Percentiles rank a stretch among this genome's conserved stretches.
phyloP scores from a whole-genome alignment of 1,140 invertebrate species.

The Pseudomyrmex pallidus region DNA sequence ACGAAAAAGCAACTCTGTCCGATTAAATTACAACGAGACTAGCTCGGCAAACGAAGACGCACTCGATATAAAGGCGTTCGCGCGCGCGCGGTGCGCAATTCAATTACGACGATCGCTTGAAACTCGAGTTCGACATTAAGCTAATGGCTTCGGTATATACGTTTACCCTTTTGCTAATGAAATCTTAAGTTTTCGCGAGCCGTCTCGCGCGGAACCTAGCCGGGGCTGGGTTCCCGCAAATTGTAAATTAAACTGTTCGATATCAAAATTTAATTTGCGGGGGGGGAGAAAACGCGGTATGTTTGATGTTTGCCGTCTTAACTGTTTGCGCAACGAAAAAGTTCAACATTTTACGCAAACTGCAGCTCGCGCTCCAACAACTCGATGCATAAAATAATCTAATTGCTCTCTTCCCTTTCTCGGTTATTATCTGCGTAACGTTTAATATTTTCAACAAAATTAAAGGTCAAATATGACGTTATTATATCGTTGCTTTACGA shows the following conservation, averaged over 20 bases:
- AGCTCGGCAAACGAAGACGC: slow-evolving; percentile 9
- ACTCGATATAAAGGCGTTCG: slow-evolving; percentile 31
- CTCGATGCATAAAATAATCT: not conserved
- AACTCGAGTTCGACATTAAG: slow-evolving; percentile 30
- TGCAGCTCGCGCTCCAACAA: not conserved
- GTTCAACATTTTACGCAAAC: not conserved
- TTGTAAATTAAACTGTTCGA: slow-evolving; percentile 38
- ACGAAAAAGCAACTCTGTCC: slow-evolving; percentile 37
- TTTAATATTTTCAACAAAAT: not conserved
- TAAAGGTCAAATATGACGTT: not conserved
- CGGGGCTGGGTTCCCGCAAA: not conserved
- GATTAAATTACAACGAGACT: slow-evolving; percentile 36
- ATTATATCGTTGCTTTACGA: not conserved
- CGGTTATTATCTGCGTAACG: no score
- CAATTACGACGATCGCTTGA: slow-evolving; percentile 43
- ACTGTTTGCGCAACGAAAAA: not conserved
- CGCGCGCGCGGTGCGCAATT: slow-evolving; percentile 15
- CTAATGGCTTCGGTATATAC: slow-evolving; percentile 35
- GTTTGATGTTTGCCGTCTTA: not conserved
- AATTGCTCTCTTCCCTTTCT: no score
- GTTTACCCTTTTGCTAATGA: slow-evolving; percentile 43
- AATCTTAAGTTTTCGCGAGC: slow-evolving; percentile 10
- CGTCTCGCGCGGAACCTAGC: not conserved
- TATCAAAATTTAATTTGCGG: not conserved
- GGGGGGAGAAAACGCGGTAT: not conserved